Base-by-base conservation (phyloP, 2,888 invertebrate genomes). In the Blomia tropicalis region DNA sequence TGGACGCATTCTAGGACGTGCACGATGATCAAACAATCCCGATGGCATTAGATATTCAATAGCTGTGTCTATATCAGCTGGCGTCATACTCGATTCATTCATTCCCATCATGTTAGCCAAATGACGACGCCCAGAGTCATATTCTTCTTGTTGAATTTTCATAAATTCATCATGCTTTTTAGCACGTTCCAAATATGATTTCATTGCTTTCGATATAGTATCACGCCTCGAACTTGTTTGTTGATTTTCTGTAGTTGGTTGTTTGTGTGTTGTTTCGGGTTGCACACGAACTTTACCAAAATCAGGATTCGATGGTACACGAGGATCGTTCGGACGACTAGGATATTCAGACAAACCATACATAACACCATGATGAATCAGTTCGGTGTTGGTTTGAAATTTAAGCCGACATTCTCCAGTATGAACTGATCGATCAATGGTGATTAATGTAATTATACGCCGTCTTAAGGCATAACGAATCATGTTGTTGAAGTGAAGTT, bases 41-140 rank as follows among this genome's bases (percentile, higher is more conserved):
- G 93, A 93, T 4, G 98, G 98, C 70, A 98, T 86, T n/a, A 98
- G 76, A 76, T 98, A 98, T 66, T 81, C 80, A 69, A 98, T 88
- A 2, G 93, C 86, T 72, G 80, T 81, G 76, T 91, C 82, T 31
- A 95, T 80, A 72, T 92, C 87, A 61, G 82, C 79, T 72, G 93
- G 87, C 0, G 85, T 85, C 72, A 96, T 88, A 0, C 80, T 82
- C 70, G 90, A 86, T 0, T 86, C 83, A 77, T 95, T 85, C 74
- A 84, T 83, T 0, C 95, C 95, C 96, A 98, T 98, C 41, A 41
- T 41, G 41, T 41, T 41, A n/a, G 41, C 41, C 41, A 41, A 41
- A 41, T 41, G 41, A 17, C 93, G 79, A 73, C 86, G 89, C 19
- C 98, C 98, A 70, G 91, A 83, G 73, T 87, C 83, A 74, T 82